A percentile compares a stretch with the other conserved stretches of the same genome.
Evolutionary conservation across 2,113 vertebrate genomes (phyloP).

Genomic region (Alces alces): DNA sequence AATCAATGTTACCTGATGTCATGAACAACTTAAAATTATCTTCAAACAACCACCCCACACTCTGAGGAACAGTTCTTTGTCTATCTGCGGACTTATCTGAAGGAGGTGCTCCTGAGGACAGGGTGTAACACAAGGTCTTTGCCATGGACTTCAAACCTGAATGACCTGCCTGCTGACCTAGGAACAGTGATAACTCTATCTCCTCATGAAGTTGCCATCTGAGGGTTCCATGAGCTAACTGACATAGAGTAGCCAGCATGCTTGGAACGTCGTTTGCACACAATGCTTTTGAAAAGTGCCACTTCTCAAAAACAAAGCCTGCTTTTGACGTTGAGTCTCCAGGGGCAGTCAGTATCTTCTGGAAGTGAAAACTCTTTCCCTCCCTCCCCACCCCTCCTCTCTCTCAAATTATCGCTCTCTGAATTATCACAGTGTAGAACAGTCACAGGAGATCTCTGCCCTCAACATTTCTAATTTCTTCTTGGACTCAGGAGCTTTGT

Average conservation of each 20-base stretch:
- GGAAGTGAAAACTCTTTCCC: neutral
- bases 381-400: neutral
- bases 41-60: too few relatives aligned
- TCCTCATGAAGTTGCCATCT: neutral
- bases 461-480: neutral
- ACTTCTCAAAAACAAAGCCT: neutral
- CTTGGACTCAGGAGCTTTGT: neutral
- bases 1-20: neutral
- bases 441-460: neutral
- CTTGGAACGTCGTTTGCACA: neutral
- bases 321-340: neutral
- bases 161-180: neutral
- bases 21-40: neutral
- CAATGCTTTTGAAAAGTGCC: neutral
- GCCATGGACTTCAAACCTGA: neutral
- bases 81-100: neutral
- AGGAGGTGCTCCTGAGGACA: neutral
- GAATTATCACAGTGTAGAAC: neutral
- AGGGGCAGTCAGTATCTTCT: neutral
- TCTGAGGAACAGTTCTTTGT: neutral
- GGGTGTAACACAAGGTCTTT: neutral
- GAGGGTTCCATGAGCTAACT: neutral
- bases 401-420: neutral
- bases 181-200: neutral
- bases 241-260: neutral